phyloP scores from a whole-genome alignment of 2,797 vertebrate species.

The Sebastes minor region DNA sequence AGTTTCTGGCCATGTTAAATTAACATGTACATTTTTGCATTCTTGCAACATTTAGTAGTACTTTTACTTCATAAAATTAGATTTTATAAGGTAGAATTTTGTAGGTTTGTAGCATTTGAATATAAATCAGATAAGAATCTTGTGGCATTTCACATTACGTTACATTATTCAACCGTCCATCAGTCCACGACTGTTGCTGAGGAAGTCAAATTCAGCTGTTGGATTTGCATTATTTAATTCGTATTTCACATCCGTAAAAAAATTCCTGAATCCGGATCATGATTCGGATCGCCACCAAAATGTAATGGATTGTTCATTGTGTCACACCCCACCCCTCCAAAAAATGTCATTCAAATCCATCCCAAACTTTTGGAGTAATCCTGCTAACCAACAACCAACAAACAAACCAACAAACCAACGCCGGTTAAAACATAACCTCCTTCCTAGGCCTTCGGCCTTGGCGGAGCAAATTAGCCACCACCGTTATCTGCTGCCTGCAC shows the following conservation, averaged over 20 bases:
- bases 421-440: no score
- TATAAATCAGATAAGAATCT: neutral
- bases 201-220: neutral
- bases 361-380: no score
- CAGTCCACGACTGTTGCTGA: neutral
- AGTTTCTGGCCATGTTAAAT: neutral
- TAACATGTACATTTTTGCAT: neutral
- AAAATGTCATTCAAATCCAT: no score
- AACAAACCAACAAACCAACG: no score
- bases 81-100: neutral
- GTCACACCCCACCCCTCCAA: no score
- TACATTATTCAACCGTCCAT: neutral
- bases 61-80: neutral
- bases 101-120: neutral
- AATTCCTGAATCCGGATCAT: no score
- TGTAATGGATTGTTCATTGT: no score
- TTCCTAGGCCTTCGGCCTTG: no score
- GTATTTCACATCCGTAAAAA: no score
- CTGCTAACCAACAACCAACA: no score
- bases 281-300: no score
- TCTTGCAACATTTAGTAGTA: neutral
- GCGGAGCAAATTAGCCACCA: neutral
- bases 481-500: neutral
- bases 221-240: neutral
- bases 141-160: neutral